These are phyloP conservation scores for Mellivora capensis DNA, from an alignment of 2,113 vertebrate species.

Conservation along the genomic window DNA sequence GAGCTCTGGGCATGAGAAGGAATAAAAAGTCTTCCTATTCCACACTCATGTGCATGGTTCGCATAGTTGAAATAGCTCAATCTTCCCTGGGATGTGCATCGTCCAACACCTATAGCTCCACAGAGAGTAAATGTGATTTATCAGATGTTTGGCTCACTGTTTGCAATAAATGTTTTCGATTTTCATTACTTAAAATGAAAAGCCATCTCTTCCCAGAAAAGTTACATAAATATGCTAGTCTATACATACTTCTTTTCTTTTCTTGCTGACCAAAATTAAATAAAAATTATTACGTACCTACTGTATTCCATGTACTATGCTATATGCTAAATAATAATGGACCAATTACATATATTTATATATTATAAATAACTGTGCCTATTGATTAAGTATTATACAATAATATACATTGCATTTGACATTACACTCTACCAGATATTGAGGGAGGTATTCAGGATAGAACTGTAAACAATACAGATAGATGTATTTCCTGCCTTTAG, in stretches of 20 bases:
- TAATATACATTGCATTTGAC: neutral
- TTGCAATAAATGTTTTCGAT: neutral
- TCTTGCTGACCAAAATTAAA: neutral
- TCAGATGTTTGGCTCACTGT: neutral
- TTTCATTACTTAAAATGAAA: neutral
- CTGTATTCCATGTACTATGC: neutral
- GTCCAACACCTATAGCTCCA: neutral
- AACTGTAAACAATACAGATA: neutral
- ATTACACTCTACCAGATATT: neutral
- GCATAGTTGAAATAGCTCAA: neutral
- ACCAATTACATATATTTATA: neutral
- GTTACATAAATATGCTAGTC: neutral
- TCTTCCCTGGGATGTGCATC: accelerated
- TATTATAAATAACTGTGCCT: neutral
- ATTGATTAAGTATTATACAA: neutral
- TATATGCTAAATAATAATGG: neutral
- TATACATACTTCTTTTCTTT: neutral
- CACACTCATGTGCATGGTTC: neutral
- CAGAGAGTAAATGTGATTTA: neutral
- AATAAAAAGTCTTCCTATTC: neutral
- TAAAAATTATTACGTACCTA: neutral
- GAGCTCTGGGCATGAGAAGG: accelerated
- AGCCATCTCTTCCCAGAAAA: neutral
- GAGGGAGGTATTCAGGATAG: neutral
- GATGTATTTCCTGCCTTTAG: neutral